phyloP scores from a whole-genome alignment of 2,797 vertebrate genomes.

The Pseudomugil gertrudae region DNA sequence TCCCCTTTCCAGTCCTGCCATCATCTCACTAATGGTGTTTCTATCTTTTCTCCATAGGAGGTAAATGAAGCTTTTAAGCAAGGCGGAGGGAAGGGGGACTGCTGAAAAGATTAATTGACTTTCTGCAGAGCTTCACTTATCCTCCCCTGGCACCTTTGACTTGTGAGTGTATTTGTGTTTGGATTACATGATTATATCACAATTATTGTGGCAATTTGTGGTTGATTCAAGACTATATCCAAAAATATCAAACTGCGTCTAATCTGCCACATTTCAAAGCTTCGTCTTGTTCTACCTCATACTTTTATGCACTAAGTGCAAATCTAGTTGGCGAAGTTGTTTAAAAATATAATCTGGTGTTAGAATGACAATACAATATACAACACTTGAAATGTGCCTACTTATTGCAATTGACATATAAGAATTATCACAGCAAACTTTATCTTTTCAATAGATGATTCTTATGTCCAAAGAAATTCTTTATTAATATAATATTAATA shows the following conservation, averaged over 20 bases:
- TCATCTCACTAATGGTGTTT: slow-evolving; percentile 95
- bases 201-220: slow-evolving; percentile 64
- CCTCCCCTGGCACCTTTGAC: slow-evolving; percentile 76
- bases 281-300: too few species aligned
- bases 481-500: too few species aligned
- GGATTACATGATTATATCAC: slow-evolving; percentile 69
- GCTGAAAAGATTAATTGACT: slow-evolving; percentile 81
- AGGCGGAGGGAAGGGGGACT: slow-evolving; percentile 72
- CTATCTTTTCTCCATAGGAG: slow-evolving; percentile 96
- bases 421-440: background rate
- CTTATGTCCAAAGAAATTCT: too few species aligned
- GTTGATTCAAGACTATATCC: slow-evolving; percentile 52
- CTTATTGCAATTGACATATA: background rate
- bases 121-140: slow-evolving; percentile 76
- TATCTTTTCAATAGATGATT: background rate
- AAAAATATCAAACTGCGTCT: slow-evolving; percentile 69
- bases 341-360: slow-evolving; percentile 11
- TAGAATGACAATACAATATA: background rate
- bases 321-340: slow-evolving; percentile 17
- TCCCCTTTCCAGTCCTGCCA: slow-evolving; percentile 93
- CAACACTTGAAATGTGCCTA: background rate
- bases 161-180: slow-evolving; percentile 75
- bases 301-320: background rate
- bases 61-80: slow-evolving; percentile 94
- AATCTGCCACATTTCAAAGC: slow-evolving; percentile 23